A percentile compares a stretch with the other conserved stretches of the same genome.
Evolutionary conservation across 2,888 invertebrate species (phyloP).

Genomic region (Cactoblastis cactorum): DNA sequence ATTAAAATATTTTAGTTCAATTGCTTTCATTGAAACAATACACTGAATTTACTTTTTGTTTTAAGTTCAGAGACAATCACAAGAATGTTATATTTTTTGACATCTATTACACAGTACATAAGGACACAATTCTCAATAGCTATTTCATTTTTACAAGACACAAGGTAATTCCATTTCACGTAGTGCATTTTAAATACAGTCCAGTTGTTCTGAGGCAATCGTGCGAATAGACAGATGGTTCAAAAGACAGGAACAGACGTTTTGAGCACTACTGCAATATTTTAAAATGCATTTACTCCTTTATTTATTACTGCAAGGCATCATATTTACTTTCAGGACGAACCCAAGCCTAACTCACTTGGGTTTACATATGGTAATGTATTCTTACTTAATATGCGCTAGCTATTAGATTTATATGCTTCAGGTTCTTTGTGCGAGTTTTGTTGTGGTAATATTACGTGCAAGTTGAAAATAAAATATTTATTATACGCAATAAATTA

Average conservation of each 20-base stretch:
- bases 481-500: no score
- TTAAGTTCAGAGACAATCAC: no score
- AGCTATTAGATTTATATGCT: constrained; percentile 10
- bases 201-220: constrained; percentile 11
- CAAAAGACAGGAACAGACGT: constrained; percentile 11
- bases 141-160: background rate
- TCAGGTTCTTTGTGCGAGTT: constrained; percentile 3
- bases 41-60: no score
- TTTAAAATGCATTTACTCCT: constrained; percentile 5
- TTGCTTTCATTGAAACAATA: no score
- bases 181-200: constrained; percentile 13
- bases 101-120: no score
- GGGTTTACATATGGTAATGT: constrained; percentile 11
- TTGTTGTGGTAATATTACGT: background rate
- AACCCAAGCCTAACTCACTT: constrained; percentile 1
- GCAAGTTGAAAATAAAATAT: background rate
- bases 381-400: constrained; percentile 10
- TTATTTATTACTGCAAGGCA: constrained; percentile 3
- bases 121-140: background rate
- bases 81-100: no score
- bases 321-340: constrained; percentile 5
- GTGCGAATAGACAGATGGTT: constrained; percentile 14
- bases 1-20: no score
- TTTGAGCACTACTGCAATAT: constrained; percentile 8
- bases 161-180: constrained; percentile 12